Evolutionary conservation across 2,797 vertebrate genomes (phyloP).

Genomic region (Sylvilagus floridanus): DNA sequence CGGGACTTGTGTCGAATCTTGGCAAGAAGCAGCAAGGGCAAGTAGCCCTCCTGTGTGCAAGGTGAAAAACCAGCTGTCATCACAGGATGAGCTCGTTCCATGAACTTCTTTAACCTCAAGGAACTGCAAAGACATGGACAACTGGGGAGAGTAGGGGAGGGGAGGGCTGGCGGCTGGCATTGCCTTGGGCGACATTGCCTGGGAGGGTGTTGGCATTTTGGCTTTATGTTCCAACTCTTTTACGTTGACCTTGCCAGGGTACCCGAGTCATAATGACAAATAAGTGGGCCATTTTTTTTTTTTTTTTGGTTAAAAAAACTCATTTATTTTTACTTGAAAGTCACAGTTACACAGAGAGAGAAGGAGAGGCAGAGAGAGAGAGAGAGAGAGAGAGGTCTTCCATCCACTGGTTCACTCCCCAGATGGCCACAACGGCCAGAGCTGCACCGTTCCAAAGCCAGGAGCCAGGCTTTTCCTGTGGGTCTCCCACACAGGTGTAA

Average conservation of each 20-base stretch:
- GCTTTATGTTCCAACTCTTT: constrained; percentile 20
- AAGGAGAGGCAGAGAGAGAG: no score
- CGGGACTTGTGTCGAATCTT: neutral
- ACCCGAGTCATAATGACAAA: constrained; percentile 30
- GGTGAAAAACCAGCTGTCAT: neutral
- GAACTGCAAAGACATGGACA: neutral
- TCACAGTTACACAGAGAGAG: no score
- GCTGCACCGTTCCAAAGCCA: no score
- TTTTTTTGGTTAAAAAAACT: neutral
- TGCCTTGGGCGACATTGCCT: neutral
- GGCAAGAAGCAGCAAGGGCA: neutral
- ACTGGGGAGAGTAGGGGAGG: neutral
- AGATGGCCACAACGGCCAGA: no score
- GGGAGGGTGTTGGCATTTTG: neutral
- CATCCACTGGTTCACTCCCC: no score
- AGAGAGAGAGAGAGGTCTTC: no score
- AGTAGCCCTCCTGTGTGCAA: neutral
- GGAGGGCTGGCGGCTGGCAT: neutral
- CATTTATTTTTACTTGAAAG: no score
- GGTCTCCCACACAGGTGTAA: no score
- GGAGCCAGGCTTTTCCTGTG: no score
- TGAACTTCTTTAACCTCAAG: constrained; percentile 9
- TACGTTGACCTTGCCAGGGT: constrained; percentile 30
- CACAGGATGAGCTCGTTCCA: neutral
- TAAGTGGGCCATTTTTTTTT: neutral